Base-by-base conservation (phyloP, 2,888 invertebrate species). In the Drosophila eohydei region DNA sequence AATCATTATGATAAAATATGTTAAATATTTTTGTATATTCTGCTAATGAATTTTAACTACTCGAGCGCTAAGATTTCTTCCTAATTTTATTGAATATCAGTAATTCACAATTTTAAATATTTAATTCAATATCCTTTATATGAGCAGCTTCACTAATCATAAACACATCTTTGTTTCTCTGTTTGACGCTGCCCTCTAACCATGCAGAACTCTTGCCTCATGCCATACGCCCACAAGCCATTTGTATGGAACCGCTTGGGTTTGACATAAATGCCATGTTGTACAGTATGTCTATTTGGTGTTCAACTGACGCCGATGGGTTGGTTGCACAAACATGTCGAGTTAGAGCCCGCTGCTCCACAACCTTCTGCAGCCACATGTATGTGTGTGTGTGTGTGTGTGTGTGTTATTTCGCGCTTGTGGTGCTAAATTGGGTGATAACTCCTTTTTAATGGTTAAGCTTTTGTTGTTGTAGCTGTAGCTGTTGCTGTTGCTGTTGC, bases 351-450 rank as follows among this genome's bases (percentile, higher is more conserved):
- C 54, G 16, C 11, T 12, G 14, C 16, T 38, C 30, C 30, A 46
- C 54, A 65, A 34, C 60, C 73, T 56, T 56, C 30, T 63, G 21
- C 41, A 48, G 46, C 9, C 73, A 71, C 21, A 21, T 21, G 21
- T 21, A 21, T 21, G 21, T 21, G 21, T 51, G 92, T 93, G 71
- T 93, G 93, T 86, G 93, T 93, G 72, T 93, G 93, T 46, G 92
- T 92, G 43, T 91, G 76, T 44, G 65, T 85, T 85, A 79, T 90
- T 89, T 70, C 83, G 83, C 71, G 88, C 80, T 80, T 78, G 80
- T 81, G 68, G 82, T 74, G 81, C 87, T 83, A 89, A 85, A 85
- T 85, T 85, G 84, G 84, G 89, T 85, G 84, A 85, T 85, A 85
- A 85, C 84, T 85, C 84, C 84, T 78, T 85, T 85, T 85, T 89